phyloP scores from a whole-genome alignment of 2,888 invertebrate species.

The Epirrhoe tristata region DNA sequence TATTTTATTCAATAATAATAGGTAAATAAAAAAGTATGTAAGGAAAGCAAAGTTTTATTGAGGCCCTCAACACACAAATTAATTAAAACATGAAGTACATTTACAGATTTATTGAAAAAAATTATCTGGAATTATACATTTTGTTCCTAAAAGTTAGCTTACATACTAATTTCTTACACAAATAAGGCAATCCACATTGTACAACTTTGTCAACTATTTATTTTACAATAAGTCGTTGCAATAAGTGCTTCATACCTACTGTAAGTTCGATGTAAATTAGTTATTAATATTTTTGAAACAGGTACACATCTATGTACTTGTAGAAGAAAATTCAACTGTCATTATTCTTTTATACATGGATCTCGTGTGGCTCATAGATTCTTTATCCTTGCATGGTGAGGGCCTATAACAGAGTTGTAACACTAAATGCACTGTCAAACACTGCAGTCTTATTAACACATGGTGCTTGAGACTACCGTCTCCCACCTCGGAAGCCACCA shows the following conservation, averaged over 20 bases:
- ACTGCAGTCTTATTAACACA: constrained; percentile 27
- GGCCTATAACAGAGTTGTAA: constrained; percentile 34
- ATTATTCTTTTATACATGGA: neutral
- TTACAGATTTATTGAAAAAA: constrained; percentile 21
- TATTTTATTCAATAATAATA: neutral
- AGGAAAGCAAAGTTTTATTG: constrained; percentile 16
- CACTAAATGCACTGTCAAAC: constrained; percentile 43
- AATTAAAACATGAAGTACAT: constrained; percentile 11
- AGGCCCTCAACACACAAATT: constrained; percentile 27
- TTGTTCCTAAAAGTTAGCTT: constrained; percentile 22
- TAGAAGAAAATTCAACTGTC: neutral
- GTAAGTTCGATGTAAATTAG: neutral
- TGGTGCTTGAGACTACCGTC: constrained; percentile 40
- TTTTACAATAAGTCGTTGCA: neutral
- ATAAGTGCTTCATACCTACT: neutral
- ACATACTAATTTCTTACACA: constrained; percentile 20
- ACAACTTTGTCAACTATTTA: constrained; percentile 11
- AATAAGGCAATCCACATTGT: constrained; percentile 19
- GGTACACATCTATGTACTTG: neutral
- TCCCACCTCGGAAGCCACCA: constrained; percentile 52
- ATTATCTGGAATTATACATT: constrained; percentile 8
- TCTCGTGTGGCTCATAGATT: neutral
- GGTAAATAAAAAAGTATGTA: constrained; percentile 2
- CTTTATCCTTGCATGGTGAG: constrained; percentile 20
- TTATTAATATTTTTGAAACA: neutral